phyloP scores from a whole-genome alignment of 2,113 vertebrate species.

The Nothobranchius furzeri region DNA sequence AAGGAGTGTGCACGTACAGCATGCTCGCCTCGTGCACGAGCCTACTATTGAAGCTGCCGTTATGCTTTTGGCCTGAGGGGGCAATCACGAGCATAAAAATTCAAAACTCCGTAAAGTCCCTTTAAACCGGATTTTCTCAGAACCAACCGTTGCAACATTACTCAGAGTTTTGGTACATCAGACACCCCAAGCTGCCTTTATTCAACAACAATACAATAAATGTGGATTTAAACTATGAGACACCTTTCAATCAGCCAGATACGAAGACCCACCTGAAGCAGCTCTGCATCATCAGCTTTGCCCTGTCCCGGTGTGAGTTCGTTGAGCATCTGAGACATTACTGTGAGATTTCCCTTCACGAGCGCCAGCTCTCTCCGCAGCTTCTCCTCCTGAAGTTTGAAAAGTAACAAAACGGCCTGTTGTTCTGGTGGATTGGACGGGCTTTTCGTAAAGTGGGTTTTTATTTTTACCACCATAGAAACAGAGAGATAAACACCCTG shows the following conservation, averaged over 20 bases:
- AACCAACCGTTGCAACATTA: neutral
- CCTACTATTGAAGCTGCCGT: too few relatives aligned
- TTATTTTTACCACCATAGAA: neutral
- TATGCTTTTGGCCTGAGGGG: too few relatives aligned
- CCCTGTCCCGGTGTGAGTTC: conserved; percentile 87
- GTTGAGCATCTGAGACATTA: conserved; percentile 95
- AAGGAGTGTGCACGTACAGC: too few relatives aligned
- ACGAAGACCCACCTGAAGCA: conserved; percentile 84
- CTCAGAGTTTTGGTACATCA: too few relatives aligned
- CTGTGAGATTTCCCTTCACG: conserved; percentile 90
- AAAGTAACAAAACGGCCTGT: neutral
- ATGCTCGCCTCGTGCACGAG: too few relatives aligned
- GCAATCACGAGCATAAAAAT: too few relatives aligned
- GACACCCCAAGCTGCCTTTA: too few relatives aligned
- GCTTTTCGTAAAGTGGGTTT: neutral
- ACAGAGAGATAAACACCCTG: neutral
- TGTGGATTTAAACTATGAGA: too few relatives aligned
- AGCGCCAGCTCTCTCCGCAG: conserved; percentile 88
- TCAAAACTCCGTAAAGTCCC: too few relatives aligned
- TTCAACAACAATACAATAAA: too few relatives aligned
- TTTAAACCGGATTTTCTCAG: too few relatives aligned
- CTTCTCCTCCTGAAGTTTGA: conserved; percentile 82
- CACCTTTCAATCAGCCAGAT: too few relatives aligned
- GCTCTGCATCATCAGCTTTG: conserved; percentile 83
- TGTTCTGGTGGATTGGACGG: neutral